Base-by-base conservation (phyloP, 2,113 vertebrate species). In the Pseudorectes ferrugineus region DNA sequence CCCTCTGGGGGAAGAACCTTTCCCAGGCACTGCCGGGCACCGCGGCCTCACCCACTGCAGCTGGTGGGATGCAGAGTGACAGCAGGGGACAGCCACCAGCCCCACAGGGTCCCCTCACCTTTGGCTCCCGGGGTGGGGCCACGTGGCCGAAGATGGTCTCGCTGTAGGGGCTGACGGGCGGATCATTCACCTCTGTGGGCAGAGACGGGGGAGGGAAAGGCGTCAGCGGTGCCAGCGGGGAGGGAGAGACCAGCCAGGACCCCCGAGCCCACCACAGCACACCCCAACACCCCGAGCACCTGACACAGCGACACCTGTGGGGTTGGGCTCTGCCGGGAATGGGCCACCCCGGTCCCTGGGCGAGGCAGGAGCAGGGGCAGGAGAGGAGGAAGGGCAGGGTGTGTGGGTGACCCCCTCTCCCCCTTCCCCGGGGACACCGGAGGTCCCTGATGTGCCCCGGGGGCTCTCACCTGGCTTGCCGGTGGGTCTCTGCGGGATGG, bases 111-210 rank as follows among this genome's bases (percentile, higher is more conserved):
- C 89, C 94, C 76, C 95, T 96, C 92, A 99, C 98, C 98, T 99
- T 98, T 68, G 58, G 54, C 31, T 93, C 88, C 23, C 14, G 70
- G 24, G 94, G 16, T 43, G 91, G 91, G 67, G 94, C 90, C 46
- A 85, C 85, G 8, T 74, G 97, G 55, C 98, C 98, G 61, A 98
- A 99, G 79, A 98, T 85, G 8, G 98, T 98, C 92, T 99, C 98
- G 18, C 98, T 98, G 97, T 99, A 99, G 11, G 98, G 99, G 43
- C 97, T 98, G 95, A 99, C 94, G 18, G 96, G 95, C 5, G 97
- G 98, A 22, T 97, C 91, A 0, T 9, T 1, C 22, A 38, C 18
- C 35, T 92, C 97, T 97, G 93, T 13, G 79, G 70, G 73, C 36
- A 95, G 49, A 95, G 35, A 86, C 2, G 14, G 2, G 36, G 29